Conservation (phyloP, 2,888 invertebrate species). For the Trichopoda pennipes region DNA sequence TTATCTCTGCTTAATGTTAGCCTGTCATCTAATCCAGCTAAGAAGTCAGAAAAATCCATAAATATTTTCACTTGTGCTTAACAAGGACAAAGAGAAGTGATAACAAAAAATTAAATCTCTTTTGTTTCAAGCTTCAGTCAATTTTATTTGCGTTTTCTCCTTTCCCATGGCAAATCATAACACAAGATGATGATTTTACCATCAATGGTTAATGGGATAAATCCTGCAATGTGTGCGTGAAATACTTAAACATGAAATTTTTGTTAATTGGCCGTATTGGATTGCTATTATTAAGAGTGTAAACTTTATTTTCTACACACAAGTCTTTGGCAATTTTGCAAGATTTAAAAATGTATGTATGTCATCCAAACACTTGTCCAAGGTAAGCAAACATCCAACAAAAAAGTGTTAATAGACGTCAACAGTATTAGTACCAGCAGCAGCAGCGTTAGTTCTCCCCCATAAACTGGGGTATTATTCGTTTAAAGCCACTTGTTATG, state of each 20-base stretch:
- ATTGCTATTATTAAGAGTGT: slow-evolving; percentile 4
- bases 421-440: slow-evolving; percentile 10
- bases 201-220: slow-evolving; percentile 36
- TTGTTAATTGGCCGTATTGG: background rate
- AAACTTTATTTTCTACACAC: slow-evolving; percentile 18
- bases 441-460: slow-evolving; percentile 52
- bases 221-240: background rate
- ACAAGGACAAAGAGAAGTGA: slow-evolving; percentile 10
- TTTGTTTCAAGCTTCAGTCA: slow-evolving; percentile 42
- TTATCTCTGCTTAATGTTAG: slow-evolving; percentile 38
- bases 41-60: slow-evolving; percentile 11
- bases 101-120: background rate
- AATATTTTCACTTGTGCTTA: slow-evolving; percentile 13
- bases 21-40: background rate
- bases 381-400: too few species aligned
- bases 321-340: background rate
- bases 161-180: slow-evolving; percentile 17
- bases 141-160: background rate
- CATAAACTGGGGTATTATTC: slow-evolving; percentile 58
- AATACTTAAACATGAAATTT: background rate
- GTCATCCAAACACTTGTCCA: too few species aligned
- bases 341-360: slow-evolving; percentile 16
- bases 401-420: background rate
- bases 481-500: slow-evolving; percentile 64
- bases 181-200: slow-evolving; percentile 27